Evolutionary conservation across 2,113 vertebrate genomes (phyloP).

Genomic region (Furnarius figulus): DNA sequence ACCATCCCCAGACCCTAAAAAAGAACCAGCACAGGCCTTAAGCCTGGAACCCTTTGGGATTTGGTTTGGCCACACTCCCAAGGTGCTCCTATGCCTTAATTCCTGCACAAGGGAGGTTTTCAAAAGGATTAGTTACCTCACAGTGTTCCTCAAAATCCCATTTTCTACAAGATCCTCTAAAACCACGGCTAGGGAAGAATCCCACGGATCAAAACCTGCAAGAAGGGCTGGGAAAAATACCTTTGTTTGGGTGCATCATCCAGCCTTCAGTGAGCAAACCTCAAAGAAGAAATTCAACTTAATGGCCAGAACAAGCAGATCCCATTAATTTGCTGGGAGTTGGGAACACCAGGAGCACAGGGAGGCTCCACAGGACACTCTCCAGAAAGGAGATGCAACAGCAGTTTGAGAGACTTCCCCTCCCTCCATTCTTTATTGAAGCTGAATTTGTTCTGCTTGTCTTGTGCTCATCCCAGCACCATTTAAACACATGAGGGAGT

Average conservation of each 20-base stretch:
- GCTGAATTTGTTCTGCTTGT: neutral
- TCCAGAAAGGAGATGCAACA: neutral
- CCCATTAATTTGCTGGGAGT: rapidly evolving
- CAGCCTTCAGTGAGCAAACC: neutral
- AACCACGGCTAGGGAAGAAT: neutral
- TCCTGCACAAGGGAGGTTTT: neutral
- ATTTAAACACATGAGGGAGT: neutral
- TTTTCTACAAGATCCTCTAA: neutral
- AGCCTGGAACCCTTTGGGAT: neutral
- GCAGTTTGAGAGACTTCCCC: neutral
- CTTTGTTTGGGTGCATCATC: rapidly evolving
- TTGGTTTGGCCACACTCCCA: rapidly evolving
- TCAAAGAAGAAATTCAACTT: neutral
- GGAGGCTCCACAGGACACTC: neutral
- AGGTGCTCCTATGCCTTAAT: neutral
- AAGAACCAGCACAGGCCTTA: neutral
- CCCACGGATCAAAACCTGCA: rapidly evolving
- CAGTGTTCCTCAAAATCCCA: neutral
- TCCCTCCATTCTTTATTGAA: neutral
- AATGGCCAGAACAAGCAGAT: neutral
- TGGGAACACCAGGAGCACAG: neutral
- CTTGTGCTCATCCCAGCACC: neutral
- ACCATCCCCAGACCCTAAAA: neutral
- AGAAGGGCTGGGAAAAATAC: rapidly evolving
- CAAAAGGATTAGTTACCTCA: neutral